Evolutionary conservation across 2,888 invertebrate genomes (phyloP).

Genomic region (Unio pictorum): DNA sequence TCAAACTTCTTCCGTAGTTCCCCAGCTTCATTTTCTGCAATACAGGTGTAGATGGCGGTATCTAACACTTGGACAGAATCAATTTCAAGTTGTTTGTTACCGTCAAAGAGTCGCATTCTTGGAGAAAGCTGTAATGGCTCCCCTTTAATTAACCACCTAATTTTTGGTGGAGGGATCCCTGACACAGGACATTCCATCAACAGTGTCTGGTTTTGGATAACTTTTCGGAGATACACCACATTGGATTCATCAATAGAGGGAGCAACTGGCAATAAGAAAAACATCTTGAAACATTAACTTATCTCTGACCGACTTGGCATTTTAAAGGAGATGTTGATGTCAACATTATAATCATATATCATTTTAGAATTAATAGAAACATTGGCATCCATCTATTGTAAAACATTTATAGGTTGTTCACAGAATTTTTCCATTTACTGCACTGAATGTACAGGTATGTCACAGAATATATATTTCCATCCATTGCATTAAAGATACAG

Average conservation of each 20-base stretch:
- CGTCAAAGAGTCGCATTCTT: constrained; percentile 28
- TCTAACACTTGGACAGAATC: constrained; percentile 60
- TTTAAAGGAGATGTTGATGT: too few relatives aligned
- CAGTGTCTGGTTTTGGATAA: constrained; percentile 66
- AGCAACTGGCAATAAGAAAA: constrained; percentile 48
- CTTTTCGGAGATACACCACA: constrained; percentile 65
- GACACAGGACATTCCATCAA: constrained; percentile 72
- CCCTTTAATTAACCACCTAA: constrained; percentile 66
- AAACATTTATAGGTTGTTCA: too few relatives aligned
- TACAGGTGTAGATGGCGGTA: constrained; percentile 72
- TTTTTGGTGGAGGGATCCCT: constrained; percentile 71
- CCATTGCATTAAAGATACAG: too few relatives aligned
- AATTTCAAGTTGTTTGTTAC: constrained; percentile 59
- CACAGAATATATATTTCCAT: too few relatives aligned
- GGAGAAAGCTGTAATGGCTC: constrained; percentile 29
- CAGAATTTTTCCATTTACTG: too few relatives aligned
- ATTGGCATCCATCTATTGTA: too few relatives aligned
- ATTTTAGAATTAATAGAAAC: too few relatives aligned
- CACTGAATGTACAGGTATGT: too few relatives aligned
- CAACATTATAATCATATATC: too few relatives aligned
- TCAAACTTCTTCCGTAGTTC: constrained; percentile 67
- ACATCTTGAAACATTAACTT: not conserved
- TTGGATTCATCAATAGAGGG: constrained; percentile 67
- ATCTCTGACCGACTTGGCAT: not conserved
- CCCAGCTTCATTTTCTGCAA: constrained; percentile 74